A percentile compares a stretch with the other conserved stretches of the same genome.
phyloP scores from a whole-genome alignment of 1,140 invertebrate genomes.

The Neomicropteryx cornuta region DNA sequence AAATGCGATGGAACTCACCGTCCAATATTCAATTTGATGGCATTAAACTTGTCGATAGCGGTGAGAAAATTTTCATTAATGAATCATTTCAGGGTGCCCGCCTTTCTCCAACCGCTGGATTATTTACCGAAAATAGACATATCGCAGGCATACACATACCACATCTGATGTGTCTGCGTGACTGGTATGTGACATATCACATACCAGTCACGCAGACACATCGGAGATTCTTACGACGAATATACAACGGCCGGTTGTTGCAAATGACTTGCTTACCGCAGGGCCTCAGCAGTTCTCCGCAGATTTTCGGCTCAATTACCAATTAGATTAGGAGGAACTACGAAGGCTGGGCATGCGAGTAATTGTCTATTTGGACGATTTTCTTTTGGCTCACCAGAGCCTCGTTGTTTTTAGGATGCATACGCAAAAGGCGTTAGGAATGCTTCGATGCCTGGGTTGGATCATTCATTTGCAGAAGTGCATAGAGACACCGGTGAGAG shows the following conservation, averaged over 20 bases:
- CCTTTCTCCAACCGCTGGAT: constrained; percentile 13
- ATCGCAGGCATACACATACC: constrained; percentile 19
- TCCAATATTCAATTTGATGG: constrained; percentile 14
- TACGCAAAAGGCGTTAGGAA: not conserved
- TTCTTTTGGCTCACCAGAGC: constrained; percentile 10
- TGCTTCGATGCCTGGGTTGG: constrained; percentile 9
- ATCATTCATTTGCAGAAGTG: constrained; percentile 12
- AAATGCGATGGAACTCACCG: constrained; percentile 2
- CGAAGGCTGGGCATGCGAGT: constrained; percentile 12
- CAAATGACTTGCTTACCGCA: constrained; percentile 20
- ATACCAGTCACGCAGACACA: constrained; percentile 17
- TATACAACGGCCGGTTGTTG: constrained; percentile 14
- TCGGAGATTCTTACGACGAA: constrained; percentile 14
- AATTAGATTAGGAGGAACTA: constrained; percentile 12
- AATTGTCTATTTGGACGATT: constrained; percentile 16
- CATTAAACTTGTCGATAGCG: constrained; percentile 9
- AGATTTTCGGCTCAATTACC: constrained; percentile 8
- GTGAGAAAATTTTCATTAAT: constrained; percentile 9
- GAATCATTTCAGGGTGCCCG: constrained; percentile 11
- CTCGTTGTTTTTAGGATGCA: constrained; percentile 4
- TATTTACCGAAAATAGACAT: constrained; percentile 19
- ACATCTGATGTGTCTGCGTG: constrained; percentile 14
- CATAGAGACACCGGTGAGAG: constrained; percentile 1
- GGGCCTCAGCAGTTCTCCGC: constrained; percentile 14
- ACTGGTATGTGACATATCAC: constrained; percentile 21